A percentile compares a stretch with the other conserved stretches of the same genome.
Evolutionary conservation across 2,888 invertebrate species (phyloP).

Genomic region (Mactromeris polynyma): DNA sequence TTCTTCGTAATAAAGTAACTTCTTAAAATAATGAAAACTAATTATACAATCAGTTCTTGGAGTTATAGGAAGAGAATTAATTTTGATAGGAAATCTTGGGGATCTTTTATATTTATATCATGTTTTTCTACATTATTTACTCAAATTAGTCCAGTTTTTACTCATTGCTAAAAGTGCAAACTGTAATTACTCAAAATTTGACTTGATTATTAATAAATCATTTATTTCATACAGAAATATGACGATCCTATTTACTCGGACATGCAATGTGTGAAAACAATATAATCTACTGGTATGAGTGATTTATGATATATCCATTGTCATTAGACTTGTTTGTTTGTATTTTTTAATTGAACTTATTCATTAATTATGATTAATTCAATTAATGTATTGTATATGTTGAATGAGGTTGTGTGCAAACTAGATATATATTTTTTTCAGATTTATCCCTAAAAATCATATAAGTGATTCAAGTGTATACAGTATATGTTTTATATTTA

Average conservation of each 20-base stretch:
- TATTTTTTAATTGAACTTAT: not conserved
- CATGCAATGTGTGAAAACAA: not conserved
- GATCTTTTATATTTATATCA: not conserved
- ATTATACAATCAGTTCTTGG: not conserved
- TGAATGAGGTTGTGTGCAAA: not conserved
- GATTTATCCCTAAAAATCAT: not conserved
- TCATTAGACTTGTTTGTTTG: not conserved
- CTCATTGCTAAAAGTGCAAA: not conserved
- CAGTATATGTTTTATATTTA: not conserved
- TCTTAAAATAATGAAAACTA: not conserved
- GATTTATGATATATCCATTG: not conserved
- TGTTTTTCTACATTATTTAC: not conserved
- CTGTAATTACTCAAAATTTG: slow-evolving; percentile 5
- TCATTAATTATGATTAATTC: not conserved
- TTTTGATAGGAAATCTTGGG: not conserved
- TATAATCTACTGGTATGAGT: not conserved
- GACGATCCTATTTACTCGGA: not conserved
- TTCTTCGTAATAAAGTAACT: not conserved
- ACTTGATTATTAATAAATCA: not conserved
- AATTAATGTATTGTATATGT: not conserved
- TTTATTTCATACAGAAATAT: not conserved
- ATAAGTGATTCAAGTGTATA: not conserved
- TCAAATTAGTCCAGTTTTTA: not conserved
- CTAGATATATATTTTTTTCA: not conserved
- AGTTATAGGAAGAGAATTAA: not conserved